These are phyloP conservation scores for Urocolius indicus DNA, from an alignment of 2,113 vertebrate species.

Conservation along the genomic window DNA sequence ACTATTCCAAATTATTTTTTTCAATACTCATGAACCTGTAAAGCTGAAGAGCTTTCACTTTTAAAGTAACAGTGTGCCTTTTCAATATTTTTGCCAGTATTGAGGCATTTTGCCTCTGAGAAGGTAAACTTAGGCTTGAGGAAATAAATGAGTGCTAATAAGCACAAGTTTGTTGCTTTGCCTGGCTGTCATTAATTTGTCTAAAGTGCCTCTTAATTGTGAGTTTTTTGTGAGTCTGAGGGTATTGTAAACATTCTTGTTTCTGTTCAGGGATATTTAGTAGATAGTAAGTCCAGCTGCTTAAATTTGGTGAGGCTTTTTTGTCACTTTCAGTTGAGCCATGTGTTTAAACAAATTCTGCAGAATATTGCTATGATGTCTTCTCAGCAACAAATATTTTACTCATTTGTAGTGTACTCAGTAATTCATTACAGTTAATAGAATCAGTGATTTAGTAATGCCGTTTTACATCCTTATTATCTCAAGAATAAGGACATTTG, in stretches of 20 bases:
- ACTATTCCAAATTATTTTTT: neutral
- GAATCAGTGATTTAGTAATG: neutral
- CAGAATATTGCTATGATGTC: neutral
- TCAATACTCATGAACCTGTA: neutral
- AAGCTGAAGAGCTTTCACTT: neutral
- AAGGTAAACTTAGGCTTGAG: neutral
- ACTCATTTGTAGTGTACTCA: accelerated
- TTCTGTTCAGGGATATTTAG: neutral
- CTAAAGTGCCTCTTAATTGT: neutral
- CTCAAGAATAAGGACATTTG: neutral
- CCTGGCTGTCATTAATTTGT: neutral
- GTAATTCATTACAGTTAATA: neutral
- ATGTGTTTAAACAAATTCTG: neutral
- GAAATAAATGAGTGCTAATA: neutral
- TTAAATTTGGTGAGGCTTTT: neutral
- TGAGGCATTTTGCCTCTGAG: neutral
- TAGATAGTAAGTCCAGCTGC: neutral
- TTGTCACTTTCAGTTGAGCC: accelerated
- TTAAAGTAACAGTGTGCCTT: neutral
- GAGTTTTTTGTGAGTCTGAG: neutral
- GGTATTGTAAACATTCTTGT: neutral
- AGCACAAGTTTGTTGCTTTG: neutral
- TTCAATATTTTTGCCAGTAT: neutral
- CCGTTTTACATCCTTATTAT: neutral
- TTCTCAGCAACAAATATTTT: neutral